A percentile compares a stretch with the other conserved stretches of the same genome.
Evolutionary conservation across 2,797 vertebrate species (phyloP).

Genomic region (Staurois parvus): DNA sequence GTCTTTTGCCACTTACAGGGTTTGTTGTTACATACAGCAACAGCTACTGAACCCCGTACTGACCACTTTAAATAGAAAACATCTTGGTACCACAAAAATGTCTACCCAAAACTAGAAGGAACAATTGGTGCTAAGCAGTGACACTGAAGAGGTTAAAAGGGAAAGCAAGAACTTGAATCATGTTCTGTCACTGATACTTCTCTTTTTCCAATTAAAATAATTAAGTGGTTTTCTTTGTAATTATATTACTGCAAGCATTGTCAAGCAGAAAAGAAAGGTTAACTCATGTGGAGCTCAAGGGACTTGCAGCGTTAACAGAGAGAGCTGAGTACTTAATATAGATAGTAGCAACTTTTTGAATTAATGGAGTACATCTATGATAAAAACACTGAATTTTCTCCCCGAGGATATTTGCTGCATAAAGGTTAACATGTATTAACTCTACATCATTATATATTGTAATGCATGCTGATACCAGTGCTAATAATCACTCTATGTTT

Average conservation of each 20-base stretch:
- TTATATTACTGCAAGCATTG: conserved; percentile 30
- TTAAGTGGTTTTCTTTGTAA: conserved; percentile 47
- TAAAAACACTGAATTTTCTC: conserved; percentile 15
- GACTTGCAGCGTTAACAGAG: conserved; percentile 7
- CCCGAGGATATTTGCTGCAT: conserved; percentile 14
- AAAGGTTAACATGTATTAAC: conserved; percentile 43
- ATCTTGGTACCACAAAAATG: too few species aligned
- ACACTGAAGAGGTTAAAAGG: too few species aligned
- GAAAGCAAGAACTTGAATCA: background rate
- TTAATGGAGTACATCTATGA: conserved; percentile 17
- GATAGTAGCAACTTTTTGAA: conserved; percentile 7
- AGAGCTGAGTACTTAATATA: background rate
- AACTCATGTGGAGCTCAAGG: conserved; percentile 29
- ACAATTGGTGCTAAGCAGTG: too few species aligned
- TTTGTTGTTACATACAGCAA: too few species aligned
- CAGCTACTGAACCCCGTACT: too few species aligned
- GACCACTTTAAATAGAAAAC: too few species aligned
- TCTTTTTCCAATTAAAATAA: conserved; percentile 19
- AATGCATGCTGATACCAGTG: conserved; percentile 7
- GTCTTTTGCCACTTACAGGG: too few species aligned
- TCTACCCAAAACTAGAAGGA: too few species aligned
- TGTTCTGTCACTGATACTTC: conserved; percentile 5
- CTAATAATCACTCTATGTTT: conserved; percentile 26
- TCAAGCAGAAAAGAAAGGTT: conserved; percentile 37
- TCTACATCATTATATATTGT: conserved; percentile 19